Evolutionary conservation across 2,113 vertebrate genomes (phyloP).

Genomic region (Odontophorus gujanensis): DNA sequence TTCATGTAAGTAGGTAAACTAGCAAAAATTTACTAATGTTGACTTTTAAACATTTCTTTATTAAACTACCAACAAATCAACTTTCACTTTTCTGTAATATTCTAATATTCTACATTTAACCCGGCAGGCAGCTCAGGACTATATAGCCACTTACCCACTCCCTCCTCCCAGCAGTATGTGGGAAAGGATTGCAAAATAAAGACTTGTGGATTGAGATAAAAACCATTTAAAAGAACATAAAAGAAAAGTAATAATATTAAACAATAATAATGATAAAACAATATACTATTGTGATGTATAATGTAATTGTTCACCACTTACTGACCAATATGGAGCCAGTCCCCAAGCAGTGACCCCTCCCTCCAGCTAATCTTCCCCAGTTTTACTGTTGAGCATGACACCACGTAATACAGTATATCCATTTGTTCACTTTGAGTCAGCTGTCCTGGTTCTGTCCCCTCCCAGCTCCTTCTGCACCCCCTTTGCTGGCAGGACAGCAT

Average conservation of each 20-base stretch:
- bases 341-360: too few species aligned
- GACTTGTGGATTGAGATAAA: neutral
- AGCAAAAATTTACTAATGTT: neutral
- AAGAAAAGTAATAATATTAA: neutral
- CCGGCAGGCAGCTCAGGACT: neutral
- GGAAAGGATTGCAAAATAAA: neutral
- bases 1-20: neutral
- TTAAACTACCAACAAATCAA: neutral
- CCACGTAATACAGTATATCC: too few species aligned
- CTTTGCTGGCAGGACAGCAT: too few species aligned
- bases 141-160: neutral
- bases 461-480: too few species aligned
- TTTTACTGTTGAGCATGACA: too few species aligned
- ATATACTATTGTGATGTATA: neutral
- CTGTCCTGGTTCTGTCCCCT: too few species aligned
- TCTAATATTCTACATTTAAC: neutral
- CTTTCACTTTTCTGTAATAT: neutral
- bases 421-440: too few species aligned
- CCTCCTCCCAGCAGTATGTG: neutral
- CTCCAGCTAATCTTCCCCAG: too few species aligned
- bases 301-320: neutral
- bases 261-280: neutral
- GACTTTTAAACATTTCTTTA: neutral
- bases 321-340: too few species aligned
- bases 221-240: neutral